Percentiles rank a stretch among this genome's conserved stretches.
Evolutionary conservation across 1,140 invertebrate species (phyloP).

Genomic region (Sarcophaga bullata): DNA sequence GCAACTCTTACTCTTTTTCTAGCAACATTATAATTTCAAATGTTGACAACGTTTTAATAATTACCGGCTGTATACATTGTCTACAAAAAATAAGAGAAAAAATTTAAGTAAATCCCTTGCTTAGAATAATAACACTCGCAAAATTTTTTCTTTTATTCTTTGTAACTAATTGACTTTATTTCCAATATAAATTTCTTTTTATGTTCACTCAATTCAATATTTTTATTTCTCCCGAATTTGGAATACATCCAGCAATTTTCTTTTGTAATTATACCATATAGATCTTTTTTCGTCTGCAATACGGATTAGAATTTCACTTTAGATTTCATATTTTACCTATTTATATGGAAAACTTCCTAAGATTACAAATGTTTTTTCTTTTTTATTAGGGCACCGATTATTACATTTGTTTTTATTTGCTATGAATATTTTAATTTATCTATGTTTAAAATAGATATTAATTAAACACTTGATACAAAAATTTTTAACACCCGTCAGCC

Average conservation of each 20-base stretch:
- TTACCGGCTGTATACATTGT: conserved; percentile 1
- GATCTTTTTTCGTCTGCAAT: background rate
- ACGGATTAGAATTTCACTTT: background rate
- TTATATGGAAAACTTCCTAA: background rate
- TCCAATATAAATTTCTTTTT: background rate
- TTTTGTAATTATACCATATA: background rate
- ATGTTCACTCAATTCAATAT: background rate
- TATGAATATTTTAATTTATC: background rate
- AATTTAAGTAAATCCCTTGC: too few relatives aligned
- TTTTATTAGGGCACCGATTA: background rate
- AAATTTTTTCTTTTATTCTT: background rate
- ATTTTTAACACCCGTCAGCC: conserved; percentile 31
- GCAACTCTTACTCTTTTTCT: background rate
- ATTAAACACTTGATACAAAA: conserved; percentile 33
- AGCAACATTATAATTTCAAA: conserved; percentile 5
- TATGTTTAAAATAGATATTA: conserved; percentile 19
- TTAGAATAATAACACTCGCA: too few relatives aligned
- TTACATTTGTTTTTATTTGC: background rate
- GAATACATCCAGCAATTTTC: background rate
- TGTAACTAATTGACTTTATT: background rate
- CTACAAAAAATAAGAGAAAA: background rate
- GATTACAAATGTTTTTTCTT: background rate
- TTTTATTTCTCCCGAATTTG: background rate
- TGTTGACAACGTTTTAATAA: background rate
- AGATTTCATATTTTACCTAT: background rate